phyloP scores from a whole-genome alignment of 2,888 invertebrate genomes.

The Notocelia uddmanniana region DNA sequence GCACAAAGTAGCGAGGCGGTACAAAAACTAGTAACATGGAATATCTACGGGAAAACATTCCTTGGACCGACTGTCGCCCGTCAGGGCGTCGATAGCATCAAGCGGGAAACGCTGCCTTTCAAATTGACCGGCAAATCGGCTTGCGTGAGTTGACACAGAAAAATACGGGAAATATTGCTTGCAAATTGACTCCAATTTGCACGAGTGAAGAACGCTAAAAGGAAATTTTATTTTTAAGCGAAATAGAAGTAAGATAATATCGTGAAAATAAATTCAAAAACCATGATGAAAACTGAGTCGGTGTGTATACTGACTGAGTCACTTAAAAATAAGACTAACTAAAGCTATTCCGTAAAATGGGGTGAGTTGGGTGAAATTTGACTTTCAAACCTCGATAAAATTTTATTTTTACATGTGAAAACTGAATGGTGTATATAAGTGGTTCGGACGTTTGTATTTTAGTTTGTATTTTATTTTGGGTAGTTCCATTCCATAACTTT shows the following conservation, averaged over 20 bases:
- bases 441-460: too few species aligned
- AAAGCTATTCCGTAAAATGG: too few species aligned
- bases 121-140: constrained; percentile 45
- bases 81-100: constrained; percentile 41
- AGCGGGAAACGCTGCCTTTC: constrained; percentile 36
- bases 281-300: too few species aligned
- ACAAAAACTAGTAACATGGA: constrained; percentile 43
- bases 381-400: too few species aligned
- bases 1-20: constrained; percentile 41
- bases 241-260: background rate
- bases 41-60: constrained; percentile 45
- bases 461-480: too few species aligned
- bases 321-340: too few species aligned
- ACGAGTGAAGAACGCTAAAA: background rate
- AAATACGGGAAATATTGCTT: constrained; percentile 32
- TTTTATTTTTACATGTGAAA: too few species aligned
- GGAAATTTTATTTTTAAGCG: constrained; percentile 10
- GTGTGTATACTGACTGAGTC: too few species aligned
- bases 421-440: too few species aligned
- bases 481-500: too few species aligned
- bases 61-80: constrained; percentile 41
- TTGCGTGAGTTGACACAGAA: constrained; percentile 38
- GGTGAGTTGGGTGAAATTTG: too few species aligned
- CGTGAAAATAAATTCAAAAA: too few species aligned
- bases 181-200: constrained; percentile 29